Evolutionary conservation across 2,888 invertebrate genomes (phyloP), one percentile per base, ranked within the genome.

Genomic region (Lycaena phlaeas): DNA sequence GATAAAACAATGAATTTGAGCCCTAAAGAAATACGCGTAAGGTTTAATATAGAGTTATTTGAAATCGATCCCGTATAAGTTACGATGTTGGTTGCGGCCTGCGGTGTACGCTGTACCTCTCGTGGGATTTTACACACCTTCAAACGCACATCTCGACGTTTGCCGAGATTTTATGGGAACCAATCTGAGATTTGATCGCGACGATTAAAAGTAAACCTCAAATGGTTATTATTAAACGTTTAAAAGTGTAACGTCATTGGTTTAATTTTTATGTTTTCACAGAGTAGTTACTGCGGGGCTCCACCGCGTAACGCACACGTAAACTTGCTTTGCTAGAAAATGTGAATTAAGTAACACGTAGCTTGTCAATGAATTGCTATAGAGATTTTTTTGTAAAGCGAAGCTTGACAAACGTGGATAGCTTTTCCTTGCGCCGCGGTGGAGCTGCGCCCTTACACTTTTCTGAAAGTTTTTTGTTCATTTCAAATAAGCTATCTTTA

Each of bases 81-180:
- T 59, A 59, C 59, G 51, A 59, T 64, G 65, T 61, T 60, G 54
- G 58, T 65, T 47, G 53, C 47, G 60, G 72, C 77, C 76, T 77
- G 75, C 64, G 68, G 75, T 69, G 71, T 70, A 66, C 64, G 58
- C 60, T 29, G 54, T 59, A 54, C 50, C 44, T 55, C 51, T 63
- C 70, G 70, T 74, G 75, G 68, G 69, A 70, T 61, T 46, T 49
- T 53, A 50, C 44, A 50, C 50, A 48, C 46, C 43, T 43, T 42
- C 42, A 47, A 44, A 43, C 37, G 42, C 44, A 36, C 38, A 45
- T 65, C 65, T 59, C 63, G 63, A 68, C 53, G 63, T 67, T 64
- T 61, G 68, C 63, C 63, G 61, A 60, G 51, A 53, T 65, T 67
- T 65, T 66, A 70, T 72, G 68, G 68, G 70, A 72, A 73, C 57